Conservation (phyloP, 2,888 invertebrate species). For the Orchestes rusci region DNA sequence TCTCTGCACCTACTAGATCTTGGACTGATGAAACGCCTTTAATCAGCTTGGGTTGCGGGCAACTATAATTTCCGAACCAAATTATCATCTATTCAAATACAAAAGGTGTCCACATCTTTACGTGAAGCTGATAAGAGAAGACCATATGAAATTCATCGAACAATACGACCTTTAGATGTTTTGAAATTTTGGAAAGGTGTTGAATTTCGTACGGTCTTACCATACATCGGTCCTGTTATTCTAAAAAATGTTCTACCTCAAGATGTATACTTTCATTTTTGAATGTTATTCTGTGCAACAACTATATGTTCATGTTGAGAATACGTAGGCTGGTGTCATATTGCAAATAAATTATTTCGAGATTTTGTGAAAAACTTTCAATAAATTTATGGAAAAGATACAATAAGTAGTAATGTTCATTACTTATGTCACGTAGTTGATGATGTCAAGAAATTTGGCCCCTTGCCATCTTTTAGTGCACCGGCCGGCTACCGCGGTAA, state of each 20-base stretch:
- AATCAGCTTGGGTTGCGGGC: background rate
- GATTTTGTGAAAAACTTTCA: no score
- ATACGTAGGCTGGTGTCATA: conserved; percentile 2
- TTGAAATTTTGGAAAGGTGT: conserved; percentile 9
- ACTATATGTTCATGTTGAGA: conserved; percentile 5
- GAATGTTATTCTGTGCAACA: conserved; percentile 6
- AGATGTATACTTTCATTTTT: conserved; percentile 6
- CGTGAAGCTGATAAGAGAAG: conserved; percentile 1
- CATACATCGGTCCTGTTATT: conserved; percentile 6
- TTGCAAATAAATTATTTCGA: no score
- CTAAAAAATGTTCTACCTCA: conserved; percentile 4
- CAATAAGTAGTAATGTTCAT: conserved; percentile 9
- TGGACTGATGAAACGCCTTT: conserved; percentile 17
- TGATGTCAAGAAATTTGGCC: conserved; percentile 2
- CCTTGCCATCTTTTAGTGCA: background rate
- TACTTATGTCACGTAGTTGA: conserved; percentile 8
- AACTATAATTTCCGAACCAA: background rate
- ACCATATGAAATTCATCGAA: conserved; percentile 2
- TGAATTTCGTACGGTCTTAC: conserved; percentile 3
- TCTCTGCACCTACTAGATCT: conserved; percentile 28
- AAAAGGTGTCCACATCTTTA: background rate
- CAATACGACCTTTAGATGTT: conserved; percentile 4
- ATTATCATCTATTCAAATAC: background rate
- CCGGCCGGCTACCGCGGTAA: no score
- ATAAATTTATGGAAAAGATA: no score